Base-by-base conservation (phyloP, 2,797 vertebrate genomes). In the Cetoscarus ocellatus region DNA sequence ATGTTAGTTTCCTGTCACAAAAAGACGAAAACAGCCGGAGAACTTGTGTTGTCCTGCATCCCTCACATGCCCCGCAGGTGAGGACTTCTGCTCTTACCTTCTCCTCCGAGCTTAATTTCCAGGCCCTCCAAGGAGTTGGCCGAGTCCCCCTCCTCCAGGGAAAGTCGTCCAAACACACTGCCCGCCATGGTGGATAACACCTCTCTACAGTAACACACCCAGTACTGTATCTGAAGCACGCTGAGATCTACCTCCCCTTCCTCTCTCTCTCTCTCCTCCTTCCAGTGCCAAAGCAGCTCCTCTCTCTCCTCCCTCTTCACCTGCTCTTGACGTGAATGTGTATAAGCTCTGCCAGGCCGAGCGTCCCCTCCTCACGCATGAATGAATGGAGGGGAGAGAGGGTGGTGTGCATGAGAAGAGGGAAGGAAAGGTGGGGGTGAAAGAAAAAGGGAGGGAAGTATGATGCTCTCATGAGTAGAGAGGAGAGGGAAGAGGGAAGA, bases 111-210 rank as follows among this genome's bases (percentile, higher is more conserved):
- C 76, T 90, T 92, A 61, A 87, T 79, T 65, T 87, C 92, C 82
- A 90, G 85, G 78, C 91, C 91, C 81, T 93, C 89, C 77, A 92
- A 84, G 80, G 92, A 94, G 89, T 92, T 91, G 72, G 86, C 87
- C 3, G 92, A 94, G 82, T 91, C 91, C 56, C 77, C 88, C 73
- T 94, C 93, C 83, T 93, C 93, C 82, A 94, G 79, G 72, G 93
- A 93, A 58, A 92, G 91, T 80, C 90, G 91, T 86, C 88, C 90
- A 88, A 92, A 93, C 77, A 91, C 80, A 73, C 92, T 93, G 82
- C 92, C 88, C 77, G 93, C 93, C 93, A 95, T 94, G 68, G 74
- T 86, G 70, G 86, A 75, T 75, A 71, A 77, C 86, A 86, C 88
- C 82, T 88, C 74, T 70, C 81, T 56, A 83, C 68, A 73, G 68